These are phyloP conservation scores for Spatulosminthurus flaviceps DNA, from an alignment of 2,888 invertebrate species.

Conservation along the genomic window DNA sequence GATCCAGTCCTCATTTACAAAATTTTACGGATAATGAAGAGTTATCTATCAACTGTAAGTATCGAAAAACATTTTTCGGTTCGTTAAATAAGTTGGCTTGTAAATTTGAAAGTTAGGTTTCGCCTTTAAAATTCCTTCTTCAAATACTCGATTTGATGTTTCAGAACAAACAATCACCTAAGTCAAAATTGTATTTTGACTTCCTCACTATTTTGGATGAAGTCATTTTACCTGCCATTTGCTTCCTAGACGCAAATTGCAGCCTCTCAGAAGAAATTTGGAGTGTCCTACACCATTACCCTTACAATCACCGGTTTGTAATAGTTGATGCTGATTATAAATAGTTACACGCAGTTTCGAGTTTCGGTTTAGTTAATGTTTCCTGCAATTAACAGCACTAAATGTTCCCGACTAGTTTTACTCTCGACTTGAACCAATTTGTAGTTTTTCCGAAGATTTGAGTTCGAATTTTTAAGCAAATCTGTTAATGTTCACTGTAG, in stretches of 20 bases:
- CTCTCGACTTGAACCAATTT: too few species aligned
- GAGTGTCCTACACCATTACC: constrained; percentile 84
- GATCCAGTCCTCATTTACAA: constrained; percentile 93
- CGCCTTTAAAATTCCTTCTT: neutral
- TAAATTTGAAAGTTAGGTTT: constrained; percentile 33
- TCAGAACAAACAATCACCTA: constrained; percentile 7
- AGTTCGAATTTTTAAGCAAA: too few species aligned
- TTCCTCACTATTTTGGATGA: constrained; percentile 87
- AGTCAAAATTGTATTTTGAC: constrained; percentile 76
- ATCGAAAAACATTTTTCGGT: too few species aligned
- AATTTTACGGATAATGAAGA: constrained; percentile 71
- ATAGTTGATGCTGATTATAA: constrained; percentile 18
- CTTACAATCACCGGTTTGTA: constrained; percentile 79
- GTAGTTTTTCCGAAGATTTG: too few species aligned
- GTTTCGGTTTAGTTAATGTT: too few species aligned
- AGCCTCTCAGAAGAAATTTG: constrained; percentile 97
- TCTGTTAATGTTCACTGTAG: too few species aligned
- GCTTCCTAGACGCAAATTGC: constrained; percentile 92
- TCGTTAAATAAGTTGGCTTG: too few species aligned
- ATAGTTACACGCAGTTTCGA: too few species aligned
- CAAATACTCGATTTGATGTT: neutral
- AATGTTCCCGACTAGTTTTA: too few species aligned
- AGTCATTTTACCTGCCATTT: constrained; percentile 87
- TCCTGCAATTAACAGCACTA: too few species aligned
- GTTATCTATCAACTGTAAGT: constrained; percentile 67